phyloP scores from a whole-genome alignment of 1,140 invertebrate genomes.

The Oedothorax gibbosus region DNA sequence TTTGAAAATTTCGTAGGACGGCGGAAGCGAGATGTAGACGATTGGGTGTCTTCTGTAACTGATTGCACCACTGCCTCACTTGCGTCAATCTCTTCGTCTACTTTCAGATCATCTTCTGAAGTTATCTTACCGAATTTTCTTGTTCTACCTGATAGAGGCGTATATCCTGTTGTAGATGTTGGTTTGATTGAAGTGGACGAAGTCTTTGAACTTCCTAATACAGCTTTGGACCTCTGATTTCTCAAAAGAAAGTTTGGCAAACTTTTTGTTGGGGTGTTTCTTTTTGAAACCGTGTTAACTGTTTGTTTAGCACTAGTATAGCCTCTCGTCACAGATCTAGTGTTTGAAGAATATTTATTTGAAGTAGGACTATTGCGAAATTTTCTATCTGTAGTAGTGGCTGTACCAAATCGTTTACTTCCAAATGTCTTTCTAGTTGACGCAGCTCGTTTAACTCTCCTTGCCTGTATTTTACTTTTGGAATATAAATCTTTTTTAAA shows the following conservation, averaged over 20 bases:
- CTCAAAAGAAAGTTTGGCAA: slow-evolving; percentile 25
- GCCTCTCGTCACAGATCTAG: slow-evolving; percentile 4
- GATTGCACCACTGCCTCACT: slow-evolving; percentile 47
- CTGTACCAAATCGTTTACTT: slow-evolving; percentile 13
- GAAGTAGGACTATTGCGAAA: slow-evolving; percentile 9
- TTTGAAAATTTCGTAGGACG: slow-evolving; percentile 42
- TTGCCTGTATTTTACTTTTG: neutral
- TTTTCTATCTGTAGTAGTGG: slow-evolving; percentile 22
- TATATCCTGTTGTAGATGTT: neutral
- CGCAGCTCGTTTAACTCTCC: slow-evolving; percentile 37
- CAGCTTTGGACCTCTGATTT: slow-evolving; percentile 16
- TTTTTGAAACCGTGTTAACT: neutral
- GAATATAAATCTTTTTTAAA: neutral
- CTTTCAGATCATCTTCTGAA: neutral
- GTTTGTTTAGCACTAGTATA: neutral
- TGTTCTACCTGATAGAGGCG: slow-evolving; percentile 8
- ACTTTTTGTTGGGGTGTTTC: slow-evolving; percentile 26
- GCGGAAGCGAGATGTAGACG: neutral
- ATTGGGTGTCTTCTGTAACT: slow-evolving; percentile 29
- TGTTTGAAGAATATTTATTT: slow-evolving; percentile 21
- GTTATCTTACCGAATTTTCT: slow-evolving; percentile 34
- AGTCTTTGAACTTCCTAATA: neutral
- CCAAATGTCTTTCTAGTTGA: neutral
- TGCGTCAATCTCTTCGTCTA: slow-evolving; percentile 53
- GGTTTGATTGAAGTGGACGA: slow-evolving; percentile 18